phyloP scores from a whole-genome alignment of 2,888 invertebrate species.

The Muscina levida region DNA sequence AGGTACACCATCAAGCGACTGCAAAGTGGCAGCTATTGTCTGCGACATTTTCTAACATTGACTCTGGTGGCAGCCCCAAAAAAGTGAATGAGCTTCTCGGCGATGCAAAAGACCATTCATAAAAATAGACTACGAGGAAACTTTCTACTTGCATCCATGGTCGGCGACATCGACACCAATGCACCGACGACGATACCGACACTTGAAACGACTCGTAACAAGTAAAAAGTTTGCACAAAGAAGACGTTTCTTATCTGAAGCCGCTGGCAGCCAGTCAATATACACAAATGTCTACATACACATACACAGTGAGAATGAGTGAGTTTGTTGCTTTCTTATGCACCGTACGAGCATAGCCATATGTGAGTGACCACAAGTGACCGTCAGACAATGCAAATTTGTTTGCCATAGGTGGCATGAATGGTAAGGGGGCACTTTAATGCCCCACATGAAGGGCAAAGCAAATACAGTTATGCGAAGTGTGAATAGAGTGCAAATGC shows the following conservation, averaged over 20 bases:
- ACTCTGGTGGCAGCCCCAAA: constrained; percentile 16
- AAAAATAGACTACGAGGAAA: constrained; percentile 32
- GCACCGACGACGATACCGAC: not conserved
- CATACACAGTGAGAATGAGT: not conserved
- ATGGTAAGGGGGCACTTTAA: not conserved
- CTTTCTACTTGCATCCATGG: constrained; percentile 62
- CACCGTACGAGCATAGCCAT: too few species aligned
- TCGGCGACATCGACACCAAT: too few species aligned
- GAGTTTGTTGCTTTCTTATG: not conserved
- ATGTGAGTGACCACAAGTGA: constrained; percentile 26
- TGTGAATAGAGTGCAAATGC: too few species aligned
- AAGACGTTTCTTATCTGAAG: constrained; percentile 15
- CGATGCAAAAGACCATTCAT: not conserved
- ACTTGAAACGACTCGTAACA: not conserved
- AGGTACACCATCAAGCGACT: constrained; percentile 44
- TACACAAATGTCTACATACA: too few species aligned
- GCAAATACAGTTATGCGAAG: too few species aligned
- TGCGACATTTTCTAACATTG: constrained; percentile 25
- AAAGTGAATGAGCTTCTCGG: constrained; percentile 57
- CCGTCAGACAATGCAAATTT: constrained; percentile 7
- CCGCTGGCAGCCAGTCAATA: constrained; percentile 10
- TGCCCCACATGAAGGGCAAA: too few species aligned
- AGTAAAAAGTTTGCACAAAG: too few species aligned
- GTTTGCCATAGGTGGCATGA: not conserved
- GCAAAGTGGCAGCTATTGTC: constrained; percentile 4